Conservation (phyloP, 2,888 invertebrate genomes). For the Tolmerus cingulatus region DNA sequence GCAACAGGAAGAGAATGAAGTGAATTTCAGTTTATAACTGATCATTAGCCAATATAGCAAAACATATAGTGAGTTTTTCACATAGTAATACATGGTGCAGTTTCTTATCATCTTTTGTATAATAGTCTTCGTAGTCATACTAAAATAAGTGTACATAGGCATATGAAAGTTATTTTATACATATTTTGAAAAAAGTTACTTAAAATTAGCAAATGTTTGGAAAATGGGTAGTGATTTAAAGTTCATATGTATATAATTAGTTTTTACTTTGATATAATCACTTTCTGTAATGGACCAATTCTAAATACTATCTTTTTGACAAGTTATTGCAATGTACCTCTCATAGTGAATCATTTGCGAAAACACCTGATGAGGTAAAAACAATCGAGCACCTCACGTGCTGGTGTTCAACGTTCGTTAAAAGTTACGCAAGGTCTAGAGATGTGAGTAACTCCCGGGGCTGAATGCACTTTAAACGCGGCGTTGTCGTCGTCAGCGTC, state of each 20-base stretch:
- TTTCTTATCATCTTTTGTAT: background rate
- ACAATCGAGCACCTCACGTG: slow-evolving; percentile 18
- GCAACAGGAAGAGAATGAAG: background rate
- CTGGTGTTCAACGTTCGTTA: slow-evolving; percentile 8
- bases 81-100: background rate
- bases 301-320: background rate
- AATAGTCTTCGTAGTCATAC: background rate
- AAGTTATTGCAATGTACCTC: background rate
- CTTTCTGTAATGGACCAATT: background rate
- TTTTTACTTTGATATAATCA: too few relatives aligned
- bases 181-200: too few relatives aligned
- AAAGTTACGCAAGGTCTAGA: background rate
- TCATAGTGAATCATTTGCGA: background rate
- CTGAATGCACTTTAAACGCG: slow-evolving; percentile 15
- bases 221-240: too few relatives aligned
- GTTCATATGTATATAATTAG: too few relatives aligned
- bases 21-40: background rate
- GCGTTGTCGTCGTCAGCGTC: background rate
- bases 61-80: background rate
- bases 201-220: too few relatives aligned
- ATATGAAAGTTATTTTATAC: too few relatives aligned
- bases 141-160: too few relatives aligned
- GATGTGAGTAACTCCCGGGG: slow-evolving; percentile 5
- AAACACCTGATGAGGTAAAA: slow-evolving; percentile 11
- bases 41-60: background rate